Evolutionary conservation across 2,888 invertebrate species (phyloP), one percentile per base, ranked within the genome.

Genomic region (Stegophylla sp.): DNA sequence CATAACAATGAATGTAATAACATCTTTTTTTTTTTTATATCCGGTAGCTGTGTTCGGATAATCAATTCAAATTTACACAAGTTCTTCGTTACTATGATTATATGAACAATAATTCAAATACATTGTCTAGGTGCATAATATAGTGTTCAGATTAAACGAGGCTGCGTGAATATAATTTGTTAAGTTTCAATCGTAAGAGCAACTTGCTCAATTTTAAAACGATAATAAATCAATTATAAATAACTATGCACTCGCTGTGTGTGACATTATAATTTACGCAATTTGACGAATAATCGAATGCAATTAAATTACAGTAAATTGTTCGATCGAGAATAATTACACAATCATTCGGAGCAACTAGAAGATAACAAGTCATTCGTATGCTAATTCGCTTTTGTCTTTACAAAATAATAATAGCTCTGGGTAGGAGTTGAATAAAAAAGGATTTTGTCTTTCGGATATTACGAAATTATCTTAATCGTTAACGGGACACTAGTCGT

Each of bases 301-400:
- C 28, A 69, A 51, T 73, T 73, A 26, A 73, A 59, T 59, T 43
- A 51, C 20, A 5, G n/a, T n/a, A 51, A 71, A 64, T 75, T 17
- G 28, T 64, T 64, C 23, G 20, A 64, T 64, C 64, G 51, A 17
- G 23, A 48, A 74, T 63, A 74, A 75, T 75, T 64, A 41, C 51
- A 23, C 51, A 51, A 53, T 75, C 23, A 0, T 41, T 64, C 26
- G n/a, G n/a, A n/a, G 23, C 3, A 17, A 41, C 28, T 34, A 63
- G 15, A 74, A 48, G 53, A 51, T 51, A 59, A 72, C 45, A n/a
- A 64, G 23, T 51, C 64, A 64, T 64, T 63, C 15, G n/a, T 23
- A 64, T 63, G 45, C 20, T 51, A 51, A 51, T 51, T 74, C 48
- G 17, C 34, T 51, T 63, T 51, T 41, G 48, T 63, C 63, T 74